Evolutionary conservation across 2,888 invertebrate species (phyloP), one percentile per base, ranked within the genome.

Genomic region (Dorcus parallelipipedus): DNA sequence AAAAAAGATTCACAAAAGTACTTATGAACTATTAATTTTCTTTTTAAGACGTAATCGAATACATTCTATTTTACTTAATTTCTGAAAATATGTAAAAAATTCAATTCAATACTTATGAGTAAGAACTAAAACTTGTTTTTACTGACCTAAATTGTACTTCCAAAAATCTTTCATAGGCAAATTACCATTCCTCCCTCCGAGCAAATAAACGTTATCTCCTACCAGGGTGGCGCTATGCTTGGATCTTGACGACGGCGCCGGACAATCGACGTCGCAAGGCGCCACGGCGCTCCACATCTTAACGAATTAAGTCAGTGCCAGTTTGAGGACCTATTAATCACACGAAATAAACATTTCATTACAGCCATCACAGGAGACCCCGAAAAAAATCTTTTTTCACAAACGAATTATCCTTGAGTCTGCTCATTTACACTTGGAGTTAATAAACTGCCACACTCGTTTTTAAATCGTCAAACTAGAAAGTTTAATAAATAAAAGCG

Each of bases 161-260:
- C 94, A 95, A 73, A 94, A 86, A 79, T 95, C 94, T 75, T 89
- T 86, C 59, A 93, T 84, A 3, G 93, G 91, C 66, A 91, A 81
- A 70, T 89, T 87, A 17, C 91, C 89, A 73, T 91, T 91, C 49
- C 91, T 81, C n/a, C 94, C 93, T 9, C 93, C 93, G 65, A 91
- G 83, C 65, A 94, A 83, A 77, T 92, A 94, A 62, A 94, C 84
- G 76, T 86, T 82, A n/a, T 88, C 88, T 48, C 86, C 88, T 65
- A 89, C 83, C 65, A 89, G 79, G 66, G 92, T 90, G 61, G 90
- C 89, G 52, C 91, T 90, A 80, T 93, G 93, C 79, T 93, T 93
- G 72, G 86, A 87, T 63, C 93, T 84, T n/a, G 87, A 84, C 48
- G 86, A 84, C 52, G 89, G 90, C 63, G 81, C 80, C 63, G 83